A percentile compares a stretch with the other conserved stretches of the same genome.
These are phyloP conservation scores for Tychaedon coryphoeus DNA, from an alignment of 2,113 vertebrate species.

Conservation along the genomic window DNA sequence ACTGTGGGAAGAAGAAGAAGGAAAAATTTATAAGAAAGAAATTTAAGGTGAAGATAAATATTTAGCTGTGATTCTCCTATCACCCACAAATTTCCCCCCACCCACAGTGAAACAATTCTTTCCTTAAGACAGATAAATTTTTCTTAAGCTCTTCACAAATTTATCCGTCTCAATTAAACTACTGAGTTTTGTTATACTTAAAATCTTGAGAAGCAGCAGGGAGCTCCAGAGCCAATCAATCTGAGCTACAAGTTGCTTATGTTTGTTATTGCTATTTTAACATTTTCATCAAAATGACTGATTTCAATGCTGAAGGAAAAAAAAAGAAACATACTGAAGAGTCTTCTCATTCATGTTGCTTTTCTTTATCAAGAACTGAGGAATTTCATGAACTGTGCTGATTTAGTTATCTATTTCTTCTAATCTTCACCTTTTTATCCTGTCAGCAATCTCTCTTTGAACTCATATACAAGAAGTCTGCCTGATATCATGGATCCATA, in stretches of 20 bases:
- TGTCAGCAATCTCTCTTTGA: not conserved
- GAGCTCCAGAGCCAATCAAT: not conserved
- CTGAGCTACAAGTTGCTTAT: not conserved
- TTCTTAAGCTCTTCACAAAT: not conserved
- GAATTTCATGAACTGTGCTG: not conserved
- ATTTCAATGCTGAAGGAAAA: not conserved
- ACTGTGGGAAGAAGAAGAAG: not conserved
- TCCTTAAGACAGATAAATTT: not conserved
- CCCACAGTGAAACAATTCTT: not conserved
- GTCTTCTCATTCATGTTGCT: not conserved
- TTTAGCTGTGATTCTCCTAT: not conserved
- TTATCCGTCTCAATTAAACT: not conserved
- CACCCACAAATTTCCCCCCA: accelerated
- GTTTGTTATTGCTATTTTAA: not conserved
- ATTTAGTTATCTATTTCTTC: not conserved
- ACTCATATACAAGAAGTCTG: not conserved
- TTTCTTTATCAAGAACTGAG: not conserved
- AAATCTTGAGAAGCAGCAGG: not conserved
- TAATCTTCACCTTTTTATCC: not conserved
- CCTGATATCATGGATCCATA: not conserved
- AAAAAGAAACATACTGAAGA: not conserved
- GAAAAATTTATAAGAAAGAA: not conserved
- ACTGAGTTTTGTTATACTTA: not conserved
- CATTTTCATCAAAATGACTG: not conserved
- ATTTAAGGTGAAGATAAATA: not conserved